Conservation (phyloP, 2,888 invertebrate species). For the Drosophila peninsularis region DNA sequence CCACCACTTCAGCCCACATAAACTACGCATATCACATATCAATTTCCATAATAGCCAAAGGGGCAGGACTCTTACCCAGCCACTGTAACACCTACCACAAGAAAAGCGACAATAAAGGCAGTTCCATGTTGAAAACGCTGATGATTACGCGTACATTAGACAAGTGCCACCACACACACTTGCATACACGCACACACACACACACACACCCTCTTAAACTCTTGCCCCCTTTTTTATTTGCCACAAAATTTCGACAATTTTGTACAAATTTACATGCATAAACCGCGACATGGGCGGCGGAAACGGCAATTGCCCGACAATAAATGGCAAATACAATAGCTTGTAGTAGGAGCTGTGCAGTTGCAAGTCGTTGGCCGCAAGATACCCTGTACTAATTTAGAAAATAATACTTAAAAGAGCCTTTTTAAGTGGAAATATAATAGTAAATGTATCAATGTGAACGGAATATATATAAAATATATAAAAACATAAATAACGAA, state of each 20-base stretch:
- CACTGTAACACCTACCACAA: slow-evolving; percentile 22
- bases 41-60: slow-evolving; percentile 54
- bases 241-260: slow-evolving; percentile 82
- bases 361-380: background rate
- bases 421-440: no score
- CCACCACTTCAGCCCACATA: background rate
- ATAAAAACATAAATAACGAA: no score
- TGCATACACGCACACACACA: slow-evolving; percentile 3
- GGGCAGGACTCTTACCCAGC: slow-evolving; percentile 34
- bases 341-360: slow-evolving; percentile 11
- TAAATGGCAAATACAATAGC: slow-evolving; percentile 59
- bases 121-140: slow-evolving; percentile 67
- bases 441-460: no score
- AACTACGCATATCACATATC: slow-evolving; percentile 51
- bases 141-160: slow-evolving; percentile 76
- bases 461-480: no score
- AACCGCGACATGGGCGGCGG: slow-evolving; percentile 70
- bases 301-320: slow-evolving; percentile 76
- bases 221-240: slow-evolving; percentile 64
- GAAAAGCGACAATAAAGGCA: slow-evolving; percentile 43
- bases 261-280: slow-evolving; percentile 80
- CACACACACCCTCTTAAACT: slow-evolving; percentile 13
- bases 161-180: slow-evolving; percentile 53
- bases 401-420: background rate
- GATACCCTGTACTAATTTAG: slow-evolving; percentile 18